These are phyloP conservation scores for Lagopus leucura DNA, from an alignment of 2,113 vertebrate species.

Conservation along the genomic window DNA sequence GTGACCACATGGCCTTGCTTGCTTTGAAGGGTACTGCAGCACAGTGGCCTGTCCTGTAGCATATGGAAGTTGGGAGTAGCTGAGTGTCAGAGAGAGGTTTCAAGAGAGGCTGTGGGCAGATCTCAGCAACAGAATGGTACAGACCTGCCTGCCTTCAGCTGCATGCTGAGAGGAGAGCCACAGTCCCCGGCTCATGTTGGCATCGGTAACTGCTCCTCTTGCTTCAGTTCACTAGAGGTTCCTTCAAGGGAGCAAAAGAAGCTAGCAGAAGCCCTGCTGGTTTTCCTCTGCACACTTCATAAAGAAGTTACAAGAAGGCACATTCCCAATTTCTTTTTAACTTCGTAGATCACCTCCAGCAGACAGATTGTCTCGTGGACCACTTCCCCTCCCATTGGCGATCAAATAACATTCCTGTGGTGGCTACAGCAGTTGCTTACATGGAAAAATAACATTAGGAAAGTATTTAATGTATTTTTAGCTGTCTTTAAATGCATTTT, in stretches of 20 bases:
- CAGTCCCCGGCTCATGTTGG: not conserved
- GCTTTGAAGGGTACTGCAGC: not conserved
- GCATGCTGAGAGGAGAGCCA: not conserved
- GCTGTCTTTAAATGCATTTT: constrained; percentile 70
- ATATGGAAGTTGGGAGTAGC: not conserved
- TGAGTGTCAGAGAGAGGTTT: not conserved
- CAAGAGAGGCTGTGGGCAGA: not conserved
- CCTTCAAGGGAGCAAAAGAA: not conserved
- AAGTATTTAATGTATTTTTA: constrained; percentile 75
- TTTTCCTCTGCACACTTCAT: not conserved
- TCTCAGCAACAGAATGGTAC: not conserved
- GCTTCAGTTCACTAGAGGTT: not conserved
- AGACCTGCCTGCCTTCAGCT: not conserved
- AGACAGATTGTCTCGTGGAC: constrained; percentile 52
- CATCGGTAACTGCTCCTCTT: accelerated
- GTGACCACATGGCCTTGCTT: not conserved
- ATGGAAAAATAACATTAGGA: constrained; percentile 72
- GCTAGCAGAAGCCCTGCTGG: not conserved
- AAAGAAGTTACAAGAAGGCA: not conserved
- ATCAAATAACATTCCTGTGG: constrained; percentile 71
- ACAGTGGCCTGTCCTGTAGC: not conserved
- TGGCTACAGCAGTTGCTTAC: constrained; percentile 71
- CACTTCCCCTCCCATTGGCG: constrained; percentile 61
- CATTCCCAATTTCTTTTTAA: constrained; percentile 27
- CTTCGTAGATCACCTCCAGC: constrained; percentile 53